Conservation (phyloP, 2,888 invertebrate genomes). For the Lithodes maja region DNA sequence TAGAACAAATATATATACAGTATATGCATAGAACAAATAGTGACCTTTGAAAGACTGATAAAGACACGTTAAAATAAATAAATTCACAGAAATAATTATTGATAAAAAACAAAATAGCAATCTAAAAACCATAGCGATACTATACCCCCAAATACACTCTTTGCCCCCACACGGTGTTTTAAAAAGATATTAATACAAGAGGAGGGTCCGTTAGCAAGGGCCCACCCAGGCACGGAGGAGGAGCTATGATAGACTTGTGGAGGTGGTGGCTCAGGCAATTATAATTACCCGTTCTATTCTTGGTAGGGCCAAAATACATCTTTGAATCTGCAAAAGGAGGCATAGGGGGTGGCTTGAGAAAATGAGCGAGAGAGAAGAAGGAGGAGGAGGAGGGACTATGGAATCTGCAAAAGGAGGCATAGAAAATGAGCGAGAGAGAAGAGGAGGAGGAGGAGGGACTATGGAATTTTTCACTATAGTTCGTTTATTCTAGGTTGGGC, state of each 20-base stretch:
- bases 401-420: neutral
- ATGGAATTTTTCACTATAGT: neutral
- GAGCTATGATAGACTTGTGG: no score
- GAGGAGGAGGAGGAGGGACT: neutral
- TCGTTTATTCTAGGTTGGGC: no score
- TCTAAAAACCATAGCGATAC: no score
- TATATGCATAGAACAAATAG: no score
- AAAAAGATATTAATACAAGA: no score
- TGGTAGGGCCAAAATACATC: slow-evolving; percentile 54
- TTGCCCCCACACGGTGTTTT: no score
- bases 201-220: neutral
- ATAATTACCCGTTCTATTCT: slow-evolving; percentile 59
- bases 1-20: no score
- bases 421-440: neutral
- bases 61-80: no score
- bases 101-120: no score
- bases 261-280: slow-evolving; percentile 42
- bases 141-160: no score
- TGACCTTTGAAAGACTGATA: no score
- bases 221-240: slow-evolving; percentile 31
- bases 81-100: no score
- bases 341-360: slow-evolving; percentile 36
- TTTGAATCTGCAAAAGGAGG: slow-evolving; percentile 51
- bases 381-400: neutral
- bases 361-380: slow-evolving; percentile 27